Evolutionary conservation across 2,888 invertebrate genomes (phyloP), one percentile per base, ranked within the genome.

Genomic region (Junonia oenone): DNA sequence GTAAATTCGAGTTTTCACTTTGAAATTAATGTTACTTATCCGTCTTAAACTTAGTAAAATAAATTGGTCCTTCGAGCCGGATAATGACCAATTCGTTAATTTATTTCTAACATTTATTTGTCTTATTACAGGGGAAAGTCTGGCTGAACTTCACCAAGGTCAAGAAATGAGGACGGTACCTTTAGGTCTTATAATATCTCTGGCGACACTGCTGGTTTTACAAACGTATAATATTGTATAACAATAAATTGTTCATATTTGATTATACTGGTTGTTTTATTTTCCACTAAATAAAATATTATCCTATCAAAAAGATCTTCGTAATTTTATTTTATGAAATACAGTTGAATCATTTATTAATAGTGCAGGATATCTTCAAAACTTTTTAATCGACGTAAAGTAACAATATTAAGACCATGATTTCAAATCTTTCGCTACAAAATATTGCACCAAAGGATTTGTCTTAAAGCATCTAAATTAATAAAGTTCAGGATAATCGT

Each of bases 181-280:
- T 13, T 31, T 62, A 47, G 68, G 68, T 64, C 52, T 72, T 14
- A 59, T 71, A 38, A 59, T 71, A 40, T 45, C 61, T 17, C 45
- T 79, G 63, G 71, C 75, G 64, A 57, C 81, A 46, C 71, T 73
- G 71, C 71, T 73, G 64, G 60, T 80, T 76, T 73, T 84, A 76
- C 75, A 78, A 52, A 57, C 65, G 69, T 71, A 70, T 69, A 65
- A 73, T 67, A 71, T 75, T 66, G 68, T 78, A 77, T 70, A 84
- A 80, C 69, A 85, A 81, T 86, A 86, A 83, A 88, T 74, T 78
- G 83, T 86, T 88, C 81, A 76, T 79, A 82, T 81, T 81, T 75
- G 65, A 54, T 38, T 53, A 52, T 54, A 45, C 2, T 6, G 19
- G 11, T 11, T 45, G 50, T 56, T 53, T n/a, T n/a, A n/a, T n/a